Conservation (phyloP, 2,797 vertebrate species). For the Lithobates pipiens region DNA sequence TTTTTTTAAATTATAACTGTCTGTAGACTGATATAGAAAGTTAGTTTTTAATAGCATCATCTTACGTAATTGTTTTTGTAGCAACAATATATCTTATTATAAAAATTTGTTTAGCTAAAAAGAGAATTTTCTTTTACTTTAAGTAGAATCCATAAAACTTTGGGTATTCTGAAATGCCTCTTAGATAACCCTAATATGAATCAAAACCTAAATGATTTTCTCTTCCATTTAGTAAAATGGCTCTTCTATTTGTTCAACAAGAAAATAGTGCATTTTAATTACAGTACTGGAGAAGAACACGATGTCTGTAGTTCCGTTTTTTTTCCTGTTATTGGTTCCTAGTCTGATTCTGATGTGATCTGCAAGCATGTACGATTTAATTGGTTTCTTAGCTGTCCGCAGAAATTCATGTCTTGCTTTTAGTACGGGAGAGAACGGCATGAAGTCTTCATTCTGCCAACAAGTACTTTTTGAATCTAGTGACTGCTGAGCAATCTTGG, state of each 20-base stretch:
- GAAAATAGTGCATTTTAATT: constrained; percentile 31
- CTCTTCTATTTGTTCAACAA: constrained; percentile 20
- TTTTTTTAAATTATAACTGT: too few relatives aligned
- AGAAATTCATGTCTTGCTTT: constrained; percentile 34
- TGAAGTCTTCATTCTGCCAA: constrained; percentile 27
- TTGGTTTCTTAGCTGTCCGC: constrained; percentile 50
- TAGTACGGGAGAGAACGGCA: neutral
- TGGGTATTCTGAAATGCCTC: too few relatives aligned
- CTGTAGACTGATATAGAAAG: too few relatives aligned
- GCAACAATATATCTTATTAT: too few relatives aligned
- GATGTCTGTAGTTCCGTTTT: constrained; percentile 20
- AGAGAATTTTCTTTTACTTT: too few relatives aligned
- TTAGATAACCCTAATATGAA: neutral
- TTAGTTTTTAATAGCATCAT: too few relatives aligned
- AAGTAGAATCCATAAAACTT: neutral
- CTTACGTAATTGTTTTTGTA: too few relatives aligned
- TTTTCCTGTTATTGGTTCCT: constrained; percentile 18
- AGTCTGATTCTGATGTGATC: constrained; percentile 36
- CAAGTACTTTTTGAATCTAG: constrained; percentile 11
- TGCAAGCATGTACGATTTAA: constrained; percentile 46
- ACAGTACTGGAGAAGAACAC: neutral
- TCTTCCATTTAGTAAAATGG: neutral
- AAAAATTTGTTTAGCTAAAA: too few relatives aligned
- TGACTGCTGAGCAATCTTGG: constrained; percentile 34
- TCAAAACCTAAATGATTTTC: neutral